Evolutionary conservation across 2,113 vertebrate genomes (phyloP), one percentile per base, ranked within the genome.

Genomic region (Rhynchomys soricoides): DNA sequence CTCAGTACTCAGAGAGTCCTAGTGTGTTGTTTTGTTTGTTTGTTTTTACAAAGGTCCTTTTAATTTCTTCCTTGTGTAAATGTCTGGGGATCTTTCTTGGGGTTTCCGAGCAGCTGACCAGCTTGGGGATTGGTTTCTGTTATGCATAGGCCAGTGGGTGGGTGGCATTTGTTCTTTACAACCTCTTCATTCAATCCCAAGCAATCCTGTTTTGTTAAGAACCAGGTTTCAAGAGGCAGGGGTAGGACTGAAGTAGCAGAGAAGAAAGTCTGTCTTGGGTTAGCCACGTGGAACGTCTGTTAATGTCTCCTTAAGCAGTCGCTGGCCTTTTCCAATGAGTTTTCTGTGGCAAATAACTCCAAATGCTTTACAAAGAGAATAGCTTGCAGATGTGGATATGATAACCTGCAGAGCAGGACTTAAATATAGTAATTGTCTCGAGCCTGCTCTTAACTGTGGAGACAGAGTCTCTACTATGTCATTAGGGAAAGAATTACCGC

Each of bases 401-500:
- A 97, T 96, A 97, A 97, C 95, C 97, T 98, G 97, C 90, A 96
- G 90, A 97, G 90, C 90, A 91, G 0, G 40, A 66, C 94, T 98
- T 97, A 98, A 98, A 95, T 95, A 97, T 66, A 97, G 97, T 97
- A 96, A 98, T 97, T 96, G 97, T 97, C 97, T 98, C 77, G 79
- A 98, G 96, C 89, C 97, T 96, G 92, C 92, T 97, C 95, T 98
- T 98, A 97, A 95, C 97, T 95, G 92, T 96, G 97, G 97, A 77
- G 95, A 97, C 97, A 97, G 97, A 77, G 90, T 96, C 96, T 96
- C 97, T 97, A 95, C 97, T 95, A 90, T 98, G 97, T 98, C 97
- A 98, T 97, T 97, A 98, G 78, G 82, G 94, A 82, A 97, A 78
- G 96, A 97, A 97, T 98, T 97, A 97, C 92, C 45, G 91, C 90